Conservation (phyloP, 2,113 vertebrate genomes). For the Cryptotis parvus region DNA sequence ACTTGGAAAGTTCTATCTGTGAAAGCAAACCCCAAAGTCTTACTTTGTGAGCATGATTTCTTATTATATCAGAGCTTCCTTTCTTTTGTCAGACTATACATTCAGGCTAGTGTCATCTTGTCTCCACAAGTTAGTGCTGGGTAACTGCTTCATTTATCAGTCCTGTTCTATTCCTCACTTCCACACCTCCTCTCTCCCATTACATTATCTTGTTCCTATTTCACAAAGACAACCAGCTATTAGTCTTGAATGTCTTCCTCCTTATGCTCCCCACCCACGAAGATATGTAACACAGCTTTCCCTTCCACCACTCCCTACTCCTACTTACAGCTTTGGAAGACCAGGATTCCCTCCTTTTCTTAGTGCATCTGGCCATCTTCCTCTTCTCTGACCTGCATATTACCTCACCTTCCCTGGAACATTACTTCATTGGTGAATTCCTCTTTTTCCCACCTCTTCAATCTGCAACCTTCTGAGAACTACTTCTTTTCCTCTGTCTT, state of each 20-base stretch:
- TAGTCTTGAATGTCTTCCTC: background rate
- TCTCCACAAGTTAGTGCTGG: background rate
- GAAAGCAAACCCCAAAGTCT: conserved; percentile 23
- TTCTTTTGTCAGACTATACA: conserved; percentile 20
- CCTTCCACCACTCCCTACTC: background rate
- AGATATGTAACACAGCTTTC: background rate
- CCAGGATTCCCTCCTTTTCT: background rate
- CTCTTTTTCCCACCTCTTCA: background rate
- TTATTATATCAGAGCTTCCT: background rate
- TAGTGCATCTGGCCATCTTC: background rate
- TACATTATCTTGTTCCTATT: background rate
- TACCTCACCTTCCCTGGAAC: background rate
- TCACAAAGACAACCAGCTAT: background rate
- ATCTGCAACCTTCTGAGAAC: background rate
- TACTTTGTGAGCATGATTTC: background rate
- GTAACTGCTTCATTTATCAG: conserved; percentile 6
- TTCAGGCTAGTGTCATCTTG: conserved; percentile 15
- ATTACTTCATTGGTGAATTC: background rate
- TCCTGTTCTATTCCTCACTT: background rate
- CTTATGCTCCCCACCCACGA: background rate
- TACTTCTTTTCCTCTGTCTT: background rate
- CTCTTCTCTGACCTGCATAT: background rate
- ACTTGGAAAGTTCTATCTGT: background rate
- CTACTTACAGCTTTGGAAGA: background rate
- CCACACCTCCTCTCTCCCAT: background rate